Percentiles rank a stretch among this genome's conserved stretches.
These are phyloP conservation scores for Ptilodon capucinus DNA, from an alignment of 2,888 invertebrate species.

Conservation along the genomic window DNA sequence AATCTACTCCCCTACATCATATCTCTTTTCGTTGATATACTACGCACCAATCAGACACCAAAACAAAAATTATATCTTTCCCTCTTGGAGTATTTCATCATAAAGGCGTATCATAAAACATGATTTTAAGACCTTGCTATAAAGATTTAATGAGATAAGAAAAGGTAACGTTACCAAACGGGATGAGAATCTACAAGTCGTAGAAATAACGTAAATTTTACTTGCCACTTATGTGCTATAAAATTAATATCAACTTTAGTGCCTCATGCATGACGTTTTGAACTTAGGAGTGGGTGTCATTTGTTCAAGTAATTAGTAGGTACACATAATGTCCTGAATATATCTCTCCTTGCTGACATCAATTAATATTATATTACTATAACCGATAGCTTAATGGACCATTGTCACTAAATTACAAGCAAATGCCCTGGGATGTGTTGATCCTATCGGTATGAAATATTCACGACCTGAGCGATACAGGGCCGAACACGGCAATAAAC, in stretches of 20 bases:
- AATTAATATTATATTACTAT: conserved; percentile 17
- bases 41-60: neutral
- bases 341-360: conserved; percentile 9
- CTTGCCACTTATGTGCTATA: conserved; percentile 22
- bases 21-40: conserved; percentile 40
- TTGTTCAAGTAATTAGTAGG: too few species aligned
- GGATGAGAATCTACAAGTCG: conserved; percentile 51
- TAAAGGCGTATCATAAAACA: conserved; percentile 50
- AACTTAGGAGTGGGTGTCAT: too few species aligned
- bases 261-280: too few species aligned
- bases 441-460: conserved; percentile 29
- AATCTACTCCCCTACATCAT: too few species aligned
- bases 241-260: conserved; percentile 9
- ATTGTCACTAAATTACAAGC: conserved; percentile 37
- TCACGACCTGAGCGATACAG: conserved; percentile 9
- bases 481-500: conserved; percentile 1
- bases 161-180: conserved; percentile 51
- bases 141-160: conserved; percentile 56
- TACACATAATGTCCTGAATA: too few species aligned
- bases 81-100: conserved; percentile 28
- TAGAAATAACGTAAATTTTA: conserved; percentile 54
- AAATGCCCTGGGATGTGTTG: conserved; percentile 33
- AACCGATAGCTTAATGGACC: conserved; percentile 24
- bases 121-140: conserved; percentile 51
- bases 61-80: neutral